Percentiles rank a stretch among this genome's conserved stretches.
These are phyloP conservation scores for Rugalucina vietnamica DNA, from an alignment of 2,888 invertebrate species.

Conservation along the genomic window DNA sequence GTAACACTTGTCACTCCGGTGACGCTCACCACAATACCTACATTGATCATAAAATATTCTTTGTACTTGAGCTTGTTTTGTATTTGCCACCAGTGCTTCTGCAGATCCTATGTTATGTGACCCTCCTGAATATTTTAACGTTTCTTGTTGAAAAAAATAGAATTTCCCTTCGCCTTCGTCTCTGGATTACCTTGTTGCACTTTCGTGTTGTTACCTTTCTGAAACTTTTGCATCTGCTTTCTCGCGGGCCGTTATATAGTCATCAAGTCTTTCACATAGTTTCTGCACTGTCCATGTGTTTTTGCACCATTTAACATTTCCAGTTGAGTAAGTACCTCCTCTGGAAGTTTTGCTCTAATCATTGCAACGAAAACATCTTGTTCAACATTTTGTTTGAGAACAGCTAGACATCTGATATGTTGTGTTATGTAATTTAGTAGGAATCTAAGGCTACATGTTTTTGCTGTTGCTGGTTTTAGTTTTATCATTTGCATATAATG, in stretches of 20 bases:
- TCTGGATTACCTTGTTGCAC: too few species aligned
- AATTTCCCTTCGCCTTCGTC: too few species aligned
- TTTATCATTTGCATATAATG: not conserved
- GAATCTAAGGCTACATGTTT: not conserved
- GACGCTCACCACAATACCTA: not conserved
- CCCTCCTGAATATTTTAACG: too few species aligned
- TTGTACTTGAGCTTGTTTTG: not conserved
- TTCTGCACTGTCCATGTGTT: constrained; percentile 3
- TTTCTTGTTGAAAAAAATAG: too few species aligned
- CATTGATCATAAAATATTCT: not conserved
- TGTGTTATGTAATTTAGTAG: not conserved
- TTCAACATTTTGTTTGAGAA: constrained; percentile 4
- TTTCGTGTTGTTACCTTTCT: too few species aligned
- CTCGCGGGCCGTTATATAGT: constrained; percentile 9
- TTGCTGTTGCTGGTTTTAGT: not conserved
- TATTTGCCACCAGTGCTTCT: not conserved
- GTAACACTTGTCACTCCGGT: not conserved
- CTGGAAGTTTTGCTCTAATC: constrained; percentile 15
- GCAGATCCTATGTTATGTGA: too few species aligned
- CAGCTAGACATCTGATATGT: constrained; percentile 30
- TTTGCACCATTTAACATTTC: constrained; percentile 3
- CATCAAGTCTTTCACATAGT: not conserved
- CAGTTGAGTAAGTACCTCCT: not conserved
- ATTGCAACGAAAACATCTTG: constrained; percentile 29
- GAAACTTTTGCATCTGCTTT: constrained; percentile 5